Conservation (phyloP, 1,140 invertebrate genomes). For the Cataglyphis hispanica region DNA sequence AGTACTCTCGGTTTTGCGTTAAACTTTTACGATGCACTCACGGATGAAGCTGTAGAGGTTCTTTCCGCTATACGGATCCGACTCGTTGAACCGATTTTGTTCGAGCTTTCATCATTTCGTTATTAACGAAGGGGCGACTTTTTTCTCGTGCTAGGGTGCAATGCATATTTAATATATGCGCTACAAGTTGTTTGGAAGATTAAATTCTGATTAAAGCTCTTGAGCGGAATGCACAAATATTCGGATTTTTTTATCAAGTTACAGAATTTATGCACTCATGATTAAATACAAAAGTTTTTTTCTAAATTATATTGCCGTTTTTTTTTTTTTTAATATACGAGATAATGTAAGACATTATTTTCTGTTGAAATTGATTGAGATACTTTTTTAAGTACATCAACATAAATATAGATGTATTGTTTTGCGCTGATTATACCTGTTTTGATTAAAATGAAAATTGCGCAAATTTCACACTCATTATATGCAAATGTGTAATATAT, state of each 20-base stretch:
- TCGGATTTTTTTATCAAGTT: conserved; percentile 13
- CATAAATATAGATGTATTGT: not conserved
- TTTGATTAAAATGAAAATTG: not conserved
- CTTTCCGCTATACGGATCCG: conserved; percentile 33
- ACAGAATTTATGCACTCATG: not conserved
- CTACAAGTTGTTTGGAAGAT: conserved; percentile 9
- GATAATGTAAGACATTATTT: not conserved
- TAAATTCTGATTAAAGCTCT: not conserved
- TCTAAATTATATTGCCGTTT: not conserved
- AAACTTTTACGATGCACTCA: conserved; percentile 69
- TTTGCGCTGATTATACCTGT: not conserved
- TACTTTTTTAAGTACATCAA: not conserved
- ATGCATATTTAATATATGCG: conserved; percentile 36
- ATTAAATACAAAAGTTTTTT: not conserved
- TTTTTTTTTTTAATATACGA: too few relatives aligned
- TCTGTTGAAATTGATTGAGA: not conserved
- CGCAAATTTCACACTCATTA: not conserved
- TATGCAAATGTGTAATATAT: not conserved
- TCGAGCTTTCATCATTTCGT: conserved; percentile 45
- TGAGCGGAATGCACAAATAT: not conserved
- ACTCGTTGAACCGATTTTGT: conserved; percentile 60
- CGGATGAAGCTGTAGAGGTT: conserved; percentile 47
- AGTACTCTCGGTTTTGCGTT: conserved; percentile 63
- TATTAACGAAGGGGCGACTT: conserved; percentile 29
- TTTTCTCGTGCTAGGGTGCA: not conserved